Percentiles rank a stretch among this genome's conserved stretches.
These are phyloP conservation scores for Anodontia alba DNA, from an alignment of 2,888 invertebrate genomes.

Conservation along the genomic window DNA sequence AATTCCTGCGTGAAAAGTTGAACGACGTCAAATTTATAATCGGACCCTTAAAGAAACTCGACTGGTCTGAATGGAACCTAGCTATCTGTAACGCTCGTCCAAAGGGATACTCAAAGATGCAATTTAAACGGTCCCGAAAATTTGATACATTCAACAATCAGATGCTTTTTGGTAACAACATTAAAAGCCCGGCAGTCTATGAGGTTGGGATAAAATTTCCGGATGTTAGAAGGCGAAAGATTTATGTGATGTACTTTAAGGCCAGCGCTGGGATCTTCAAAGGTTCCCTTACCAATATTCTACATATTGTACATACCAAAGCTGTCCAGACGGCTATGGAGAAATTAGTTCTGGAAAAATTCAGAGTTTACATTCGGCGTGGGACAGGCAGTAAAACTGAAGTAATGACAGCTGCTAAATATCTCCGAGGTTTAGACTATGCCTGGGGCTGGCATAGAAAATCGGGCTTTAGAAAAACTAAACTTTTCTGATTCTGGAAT, in stretches of 20 bases:
- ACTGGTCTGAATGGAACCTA: constrained; percentile 65
- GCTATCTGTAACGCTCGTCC: constrained; percentile 45
- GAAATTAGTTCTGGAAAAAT: background rate
- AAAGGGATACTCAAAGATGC: constrained; percentile 13
- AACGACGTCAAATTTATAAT: constrained; percentile 52
- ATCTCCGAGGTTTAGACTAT: background rate
- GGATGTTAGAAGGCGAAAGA: constrained; percentile 44
- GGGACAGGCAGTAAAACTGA: background rate
- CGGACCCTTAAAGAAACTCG: constrained; percentile 51
- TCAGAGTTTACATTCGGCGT: background rate
- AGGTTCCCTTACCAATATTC: too few relatives aligned
- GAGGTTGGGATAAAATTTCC: constrained; percentile 64
- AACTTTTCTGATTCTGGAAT: too few relatives aligned
- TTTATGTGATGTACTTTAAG: constrained; percentile 62
- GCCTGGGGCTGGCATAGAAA: background rate
- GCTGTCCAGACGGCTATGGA: too few relatives aligned
- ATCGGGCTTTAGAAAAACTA: background rate
- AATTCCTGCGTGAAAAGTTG: constrained; percentile 58
- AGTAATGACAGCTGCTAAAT: background rate
- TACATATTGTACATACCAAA: too few relatives aligned
- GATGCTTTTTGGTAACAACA: background rate
- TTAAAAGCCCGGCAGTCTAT: too few relatives aligned
- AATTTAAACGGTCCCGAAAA: background rate
- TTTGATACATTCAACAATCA: background rate
- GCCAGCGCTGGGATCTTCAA: background rate